A percentile compares a stretch with the other conserved stretches of the same genome.
Conservation (phyloP, 92 coral and sea anemone genomes). For the Phymanthus crucifer region DNA sequence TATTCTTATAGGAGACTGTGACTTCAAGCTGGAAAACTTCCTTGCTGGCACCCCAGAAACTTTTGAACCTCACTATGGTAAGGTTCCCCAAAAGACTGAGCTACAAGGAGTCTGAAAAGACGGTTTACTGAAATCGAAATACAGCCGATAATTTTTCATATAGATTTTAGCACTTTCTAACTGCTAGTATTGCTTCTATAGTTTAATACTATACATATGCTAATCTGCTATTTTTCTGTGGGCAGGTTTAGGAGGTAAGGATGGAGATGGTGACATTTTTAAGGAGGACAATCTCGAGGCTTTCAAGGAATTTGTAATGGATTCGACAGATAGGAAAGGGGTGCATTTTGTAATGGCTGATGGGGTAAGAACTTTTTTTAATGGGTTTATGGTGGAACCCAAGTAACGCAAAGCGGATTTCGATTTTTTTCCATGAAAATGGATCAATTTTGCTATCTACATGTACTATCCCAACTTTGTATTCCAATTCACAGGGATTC, state of each 20-base stretch:
- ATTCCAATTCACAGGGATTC: conserved; percentile 66
- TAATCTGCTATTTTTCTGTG: background rate
- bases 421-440: too few relatives aligned
- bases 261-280: conserved; percentile 94
- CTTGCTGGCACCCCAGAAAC: conserved; percentile 98
- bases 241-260: conserved; percentile 62
- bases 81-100: too few relatives aligned
- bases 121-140: too few relatives aligned
- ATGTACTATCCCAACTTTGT: background rate
- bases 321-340: conserved; percentile 81
- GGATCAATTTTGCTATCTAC: background rate
- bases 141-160: too few relatives aligned
- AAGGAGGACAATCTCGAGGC: conserved; percentile 80
- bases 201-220: background rate
- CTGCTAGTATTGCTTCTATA: background rate
- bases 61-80: conserved; percentile 97
- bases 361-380: conserved; percentile 69
- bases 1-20: conserved; percentile 72
- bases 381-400: too few relatives aligned
- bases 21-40: conserved; percentile 88
- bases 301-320: conserved; percentile 74
- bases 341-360: conserved; percentile 98
- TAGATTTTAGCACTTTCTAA: too few relatives aligned
- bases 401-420: too few relatives aligned
- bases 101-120: too few relatives aligned